A percentile compares a stretch with the other conserved stretches of the same genome.
These are phyloP conservation scores for Ianthella basta DNA, from an alignment of 37 sponge, comb jelly and placozoan species.

Conservation along the genomic window DNA sequence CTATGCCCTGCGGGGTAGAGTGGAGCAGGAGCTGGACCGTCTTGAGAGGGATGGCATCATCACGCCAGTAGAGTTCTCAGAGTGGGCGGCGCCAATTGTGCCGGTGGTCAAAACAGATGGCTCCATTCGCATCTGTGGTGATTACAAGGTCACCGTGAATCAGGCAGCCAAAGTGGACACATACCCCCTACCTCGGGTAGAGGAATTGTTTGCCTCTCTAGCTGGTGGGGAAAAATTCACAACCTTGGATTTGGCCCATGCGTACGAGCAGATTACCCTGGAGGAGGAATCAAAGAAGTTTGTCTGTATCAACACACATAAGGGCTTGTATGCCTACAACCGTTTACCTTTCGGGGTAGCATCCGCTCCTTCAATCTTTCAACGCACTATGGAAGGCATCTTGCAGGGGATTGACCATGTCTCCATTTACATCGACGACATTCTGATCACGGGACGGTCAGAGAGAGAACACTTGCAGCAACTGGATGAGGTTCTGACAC, in stretches of 20 bases:
- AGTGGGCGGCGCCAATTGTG: conserved; percentile 10
- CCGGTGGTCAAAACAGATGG: conserved; percentile 1
- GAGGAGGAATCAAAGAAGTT: background rate
- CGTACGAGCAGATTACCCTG: background rate
- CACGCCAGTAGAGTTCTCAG: background rate
- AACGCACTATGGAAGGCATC: background rate
- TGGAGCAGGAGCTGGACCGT: conserved; percentile 2
- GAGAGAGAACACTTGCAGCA: too few species aligned
- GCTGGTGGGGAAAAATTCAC: conserved; percentile 5
- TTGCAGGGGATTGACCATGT: background rate
- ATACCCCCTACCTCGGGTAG: background rate
- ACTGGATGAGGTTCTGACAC: too few species aligned
- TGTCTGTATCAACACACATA: conserved; percentile 2
- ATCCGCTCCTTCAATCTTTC: background rate
- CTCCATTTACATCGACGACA: background rate
- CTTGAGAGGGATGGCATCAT: background rate
- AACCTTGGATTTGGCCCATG: conserved; percentile 15
- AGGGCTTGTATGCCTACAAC: background rate
- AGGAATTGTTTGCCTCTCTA: background rate
- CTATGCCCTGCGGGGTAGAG: background rate
- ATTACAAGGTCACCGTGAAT: conserved; percentile 10
- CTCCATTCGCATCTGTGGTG: background rate
- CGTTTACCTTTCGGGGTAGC: conserved; percentile 11
- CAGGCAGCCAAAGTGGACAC: background rate
- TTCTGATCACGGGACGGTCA: too few species aligned